Conservation (phyloP, 2,113 vertebrate genomes). For the Cairina moschata region DNA sequence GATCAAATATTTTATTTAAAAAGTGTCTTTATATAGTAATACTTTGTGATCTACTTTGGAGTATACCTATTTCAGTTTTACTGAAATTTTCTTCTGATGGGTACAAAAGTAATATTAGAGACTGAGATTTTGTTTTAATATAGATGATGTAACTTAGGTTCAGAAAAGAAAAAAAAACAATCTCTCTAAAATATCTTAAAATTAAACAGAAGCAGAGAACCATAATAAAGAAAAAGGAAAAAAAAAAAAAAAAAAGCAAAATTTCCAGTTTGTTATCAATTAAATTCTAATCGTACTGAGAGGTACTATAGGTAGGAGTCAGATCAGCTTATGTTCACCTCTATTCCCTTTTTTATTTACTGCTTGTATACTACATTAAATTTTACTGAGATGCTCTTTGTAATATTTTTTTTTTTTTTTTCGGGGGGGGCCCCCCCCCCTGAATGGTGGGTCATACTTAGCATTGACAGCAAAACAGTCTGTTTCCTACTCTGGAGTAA, state of each 20-base stretch:
- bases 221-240: background rate
- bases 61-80: background rate
- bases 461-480: background rate
- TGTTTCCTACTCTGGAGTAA: background rate
- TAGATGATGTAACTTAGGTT: background rate
- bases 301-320: background rate
- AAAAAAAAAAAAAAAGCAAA: background rate
- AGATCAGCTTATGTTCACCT: background rate
- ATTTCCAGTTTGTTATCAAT: background rate
- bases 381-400: background rate
- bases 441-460: background rate
- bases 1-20: background rate
- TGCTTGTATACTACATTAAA: background rate
- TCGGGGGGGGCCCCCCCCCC: too few relatives aligned
- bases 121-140: background rate
- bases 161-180: background rate
- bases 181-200: background rate
- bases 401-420: background rate
- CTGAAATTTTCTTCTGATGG: background rate
- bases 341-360: background rate
- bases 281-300: background rate
- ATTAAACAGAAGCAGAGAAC: background rate
- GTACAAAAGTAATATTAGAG: background rate
- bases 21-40: background rate
- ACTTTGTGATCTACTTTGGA: background rate